Conservation (phyloP, 2,113 vertebrate genomes). For the Cathartes aura region DNA sequence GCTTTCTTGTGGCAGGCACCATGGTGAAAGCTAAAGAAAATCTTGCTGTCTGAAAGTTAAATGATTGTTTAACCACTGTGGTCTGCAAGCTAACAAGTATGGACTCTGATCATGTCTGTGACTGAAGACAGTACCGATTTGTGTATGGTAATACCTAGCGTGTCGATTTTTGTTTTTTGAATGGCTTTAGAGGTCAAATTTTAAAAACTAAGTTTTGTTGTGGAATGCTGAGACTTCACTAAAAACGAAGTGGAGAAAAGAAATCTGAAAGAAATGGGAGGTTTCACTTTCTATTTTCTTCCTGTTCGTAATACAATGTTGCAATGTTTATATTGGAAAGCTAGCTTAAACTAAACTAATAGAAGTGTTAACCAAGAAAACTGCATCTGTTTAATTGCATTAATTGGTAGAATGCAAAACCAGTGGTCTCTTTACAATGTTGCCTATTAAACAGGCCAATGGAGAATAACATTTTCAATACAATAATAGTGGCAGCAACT, state of each 20-base stretch:
- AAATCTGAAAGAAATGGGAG: not conserved
- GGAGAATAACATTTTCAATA: not conserved
- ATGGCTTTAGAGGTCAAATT: not conserved
- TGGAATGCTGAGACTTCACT: not conserved
- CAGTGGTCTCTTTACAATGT: fast-evolving
- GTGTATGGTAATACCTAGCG: not conserved
- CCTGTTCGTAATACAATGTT: not conserved
- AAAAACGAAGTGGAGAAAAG: not conserved
- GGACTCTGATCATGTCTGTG: not conserved
- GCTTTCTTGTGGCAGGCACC: not conserved
- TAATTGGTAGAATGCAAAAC: not conserved
- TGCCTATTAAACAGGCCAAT: fast-evolving
- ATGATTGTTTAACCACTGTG: not conserved
- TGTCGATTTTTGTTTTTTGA: not conserved
- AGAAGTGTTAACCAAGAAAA: not conserved
- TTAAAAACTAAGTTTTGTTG: not conserved
- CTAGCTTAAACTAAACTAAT: not conserved
- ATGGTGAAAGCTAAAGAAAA: not conserved
- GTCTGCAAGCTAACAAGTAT: not conserved
- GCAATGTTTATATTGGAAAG: not conserved
- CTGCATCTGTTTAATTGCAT: fast-evolving
- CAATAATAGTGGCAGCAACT: not conserved
- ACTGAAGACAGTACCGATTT: not conserved
- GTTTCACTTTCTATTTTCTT: conserved; percentile 1
- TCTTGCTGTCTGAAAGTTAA: not conserved